Percentiles rank a stretch among this genome's conserved stretches.
Evolutionary conservation across 2,113 vertebrate genomes (phyloP).

Genomic region (western clawed frog (Xenopus tropicalis)): UCB_Xtro_10.0 CM004449.2:95769001-95769500

Average conservation of each 20-base stretch:
- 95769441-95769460: no score
- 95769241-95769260: constrained; percentile 96
- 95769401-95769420: no score
- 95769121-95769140: constrained; percentile 91
- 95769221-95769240: constrained; percentile 92
- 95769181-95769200: constrained; percentile 92
- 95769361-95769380: no score
- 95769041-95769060: constrained; percentile 94
- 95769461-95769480: no score
- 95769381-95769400: no score
- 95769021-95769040: constrained; percentile 86
- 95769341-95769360: no score
- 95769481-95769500: no score
- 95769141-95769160: constrained; percentile 97
- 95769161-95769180: constrained; percentile 94
- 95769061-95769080: constrained; percentile 94
- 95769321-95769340: no score
- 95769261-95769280: constrained; percentile 59
- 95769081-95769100: constrained; percentile 89
- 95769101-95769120: constrained; percentile 83
- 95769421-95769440: no score
- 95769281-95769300: no score
- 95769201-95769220: constrained; percentile 93
- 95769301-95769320: no score
- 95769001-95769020: constrained; percentile 80